Percentiles rank a stretch among this genome's conserved stretches.
Evolutionary conservation across 2,113 vertebrate species (phyloP).

Genomic region (Chrysochloris asiatica): DNA sequence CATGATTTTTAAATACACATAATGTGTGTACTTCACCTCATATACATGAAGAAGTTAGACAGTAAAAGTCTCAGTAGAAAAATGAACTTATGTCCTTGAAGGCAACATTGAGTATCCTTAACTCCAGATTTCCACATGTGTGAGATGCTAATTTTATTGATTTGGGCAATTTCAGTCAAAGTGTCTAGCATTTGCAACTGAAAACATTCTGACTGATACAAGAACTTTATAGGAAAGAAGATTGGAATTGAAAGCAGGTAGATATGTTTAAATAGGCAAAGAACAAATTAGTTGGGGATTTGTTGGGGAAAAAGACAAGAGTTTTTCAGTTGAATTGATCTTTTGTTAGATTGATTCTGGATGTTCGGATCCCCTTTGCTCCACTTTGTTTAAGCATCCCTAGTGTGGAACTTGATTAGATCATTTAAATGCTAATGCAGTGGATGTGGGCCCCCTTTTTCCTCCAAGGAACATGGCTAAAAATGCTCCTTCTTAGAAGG

Average conservation of each 20-base stretch:
- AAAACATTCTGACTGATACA: not conserved
- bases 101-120: not conserved
- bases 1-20: no score
- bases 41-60: no score
- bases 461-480: not conserved
- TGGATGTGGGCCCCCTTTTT: not conserved
- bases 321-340: not conserved
- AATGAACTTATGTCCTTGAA: not conserved
- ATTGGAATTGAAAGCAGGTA: not conserved
- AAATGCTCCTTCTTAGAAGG: no score
- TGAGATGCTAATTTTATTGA: not conserved
- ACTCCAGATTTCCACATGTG: not conserved
- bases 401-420: not conserved
- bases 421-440: not conserved
- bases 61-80: no score
- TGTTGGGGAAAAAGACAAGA: not conserved
- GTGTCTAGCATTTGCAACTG: not conserved
- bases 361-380: not conserved
- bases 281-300: not conserved
- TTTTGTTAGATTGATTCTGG: not conserved
- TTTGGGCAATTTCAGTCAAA: not conserved
- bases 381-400: not conserved
- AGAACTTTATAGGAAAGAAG: not conserved
- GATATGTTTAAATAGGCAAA: no score
- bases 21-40: no score